Base-by-base conservation (phyloP, 2,797 vertebrate genomes). In the Melanogrammus aeglefinus region DNA sequence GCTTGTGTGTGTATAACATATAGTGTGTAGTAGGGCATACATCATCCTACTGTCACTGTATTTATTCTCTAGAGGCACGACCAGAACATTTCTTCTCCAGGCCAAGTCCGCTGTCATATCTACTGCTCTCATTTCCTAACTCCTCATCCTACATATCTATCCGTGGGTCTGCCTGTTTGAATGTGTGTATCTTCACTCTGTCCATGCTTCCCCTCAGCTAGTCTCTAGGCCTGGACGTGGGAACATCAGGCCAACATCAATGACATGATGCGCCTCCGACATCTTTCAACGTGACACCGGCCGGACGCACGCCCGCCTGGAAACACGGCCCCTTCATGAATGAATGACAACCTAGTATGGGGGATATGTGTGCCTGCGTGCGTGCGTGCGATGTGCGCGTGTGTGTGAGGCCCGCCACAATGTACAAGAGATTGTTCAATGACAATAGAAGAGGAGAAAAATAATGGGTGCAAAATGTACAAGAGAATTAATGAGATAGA, bases 251-350 rank as follows among this genome's bases (percentile, higher is more conserved):
- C 18, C 73, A 63, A 83, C 85, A 86, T 86, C 86, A 86, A 88
- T 82, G 88, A 90, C 90, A 86, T 81, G 84, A 85, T 71, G 74
- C 14, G 35, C 57, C 73, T 76, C 80, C 85, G 89, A 89, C 88
- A 88, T 86, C 77, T 74, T 76, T 86, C 81, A 86, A 69, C 75
- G 81, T 85, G 89, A 88, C 90, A 87, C 79, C 47, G 80, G 80
- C 82, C 88, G 90, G 89, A 91, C 87, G 88, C 82, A 90, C 81
- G 47, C 75, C 82, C 16, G 77, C 81, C 85, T 78, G 80, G 16
- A 16, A 4, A 51, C 78, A 75, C 80, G 80, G 36, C 6, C 71
- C 76, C 74, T 44, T 75, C 78, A 71, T 73, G 72, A 73, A 29
- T 73, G 81, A 84, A 77, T 82, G 82, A 86, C 76, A 84, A 69